Conservation (phyloP, 2,888 invertebrate genomes). For the Prosopocoilus inquinatus region DNA sequence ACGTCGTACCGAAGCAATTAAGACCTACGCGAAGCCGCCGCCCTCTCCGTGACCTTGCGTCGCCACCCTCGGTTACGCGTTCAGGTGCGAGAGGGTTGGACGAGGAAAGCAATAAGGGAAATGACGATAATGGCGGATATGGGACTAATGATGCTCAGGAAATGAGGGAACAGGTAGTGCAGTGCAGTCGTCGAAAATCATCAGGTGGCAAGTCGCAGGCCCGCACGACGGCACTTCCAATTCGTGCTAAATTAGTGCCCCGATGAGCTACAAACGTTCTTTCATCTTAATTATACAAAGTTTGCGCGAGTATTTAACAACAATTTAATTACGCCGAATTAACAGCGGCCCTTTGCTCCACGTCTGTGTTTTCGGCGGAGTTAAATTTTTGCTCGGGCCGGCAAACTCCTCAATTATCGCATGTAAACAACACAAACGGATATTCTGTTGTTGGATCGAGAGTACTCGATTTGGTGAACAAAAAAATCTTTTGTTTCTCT, state of each 20-base stretch:
- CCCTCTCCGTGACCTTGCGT: background rate
- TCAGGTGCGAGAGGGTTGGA: background rate
- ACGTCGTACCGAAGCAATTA: no score
- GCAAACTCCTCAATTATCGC: background rate
- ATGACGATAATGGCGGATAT: slow-evolving; percentile 29
- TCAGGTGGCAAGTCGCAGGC: slow-evolving; percentile 24
- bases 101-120: slow-evolving; percentile 15
- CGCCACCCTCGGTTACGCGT: background rate
- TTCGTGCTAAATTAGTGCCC: slow-evolving; percentile 21
- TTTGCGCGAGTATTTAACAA: slow-evolving; percentile 13
- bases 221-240: slow-evolving; percentile 17
- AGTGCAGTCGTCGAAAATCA: slow-evolving; percentile 14
- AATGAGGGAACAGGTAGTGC: slow-evolving; percentile 27
- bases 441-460: no score
- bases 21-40: no score
- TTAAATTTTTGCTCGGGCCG: background rate
- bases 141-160: slow-evolving; percentile 30
- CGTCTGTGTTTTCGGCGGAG: slow-evolving; percentile 2
- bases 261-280: slow-evolving; percentile 22
- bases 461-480: no score
- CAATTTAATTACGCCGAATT: slow-evolving; percentile 15
- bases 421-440: no score
- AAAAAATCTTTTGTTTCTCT: no score
- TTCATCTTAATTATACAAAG: slow-evolving; percentile 26
- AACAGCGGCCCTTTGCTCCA: background rate